These are phyloP conservation scores for Iphiclides podalirius DNA, from an alignment of 2,888 invertebrate species.

Conservation along the genomic window DNA sequence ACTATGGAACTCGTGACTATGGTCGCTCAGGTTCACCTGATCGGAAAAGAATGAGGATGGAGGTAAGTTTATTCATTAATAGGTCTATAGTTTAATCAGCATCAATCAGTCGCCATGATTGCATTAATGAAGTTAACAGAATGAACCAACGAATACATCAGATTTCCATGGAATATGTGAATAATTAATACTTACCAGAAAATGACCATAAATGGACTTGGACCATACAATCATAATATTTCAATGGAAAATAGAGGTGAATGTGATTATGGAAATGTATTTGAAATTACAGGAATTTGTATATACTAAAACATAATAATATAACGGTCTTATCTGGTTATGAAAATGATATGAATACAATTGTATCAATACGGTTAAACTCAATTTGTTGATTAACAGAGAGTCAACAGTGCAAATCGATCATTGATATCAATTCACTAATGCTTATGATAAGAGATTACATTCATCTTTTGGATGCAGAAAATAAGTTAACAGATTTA, in stretches of 20 bases:
- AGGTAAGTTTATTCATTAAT: conserved; percentile 63
- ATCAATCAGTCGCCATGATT: too few relatives aligned
- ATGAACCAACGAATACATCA: background rate
- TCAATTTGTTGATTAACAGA: background rate
- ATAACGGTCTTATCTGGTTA: too few relatives aligned
- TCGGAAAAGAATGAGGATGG: conserved; percentile 82
- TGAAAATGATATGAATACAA: conserved; percentile 11
- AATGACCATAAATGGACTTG: conserved; percentile 5
- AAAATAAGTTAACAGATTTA: conserved; percentile 7
- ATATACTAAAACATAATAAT: too few relatives aligned
- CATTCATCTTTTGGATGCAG: conserved; percentile 5
- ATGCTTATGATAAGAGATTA: background rate
- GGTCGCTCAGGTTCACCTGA: conserved; percentile 82
- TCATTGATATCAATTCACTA: background rate
- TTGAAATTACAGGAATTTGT: background rate
- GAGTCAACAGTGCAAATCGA: background rate
- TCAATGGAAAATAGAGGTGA: too few relatives aligned
- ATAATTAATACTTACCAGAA: background rate
- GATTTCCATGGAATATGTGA: conserved; percentile 2
- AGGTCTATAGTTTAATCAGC: background rate
- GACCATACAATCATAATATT: conserved; percentile 1
- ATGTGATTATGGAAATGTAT: background rate
- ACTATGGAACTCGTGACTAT: conserved; percentile 76
- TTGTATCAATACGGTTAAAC: conserved; percentile 4
- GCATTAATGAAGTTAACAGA: background rate